Evolutionary conservation across 2,888 invertebrate genomes (phyloP).

Genomic region (Cephus pygmeus): DNA sequence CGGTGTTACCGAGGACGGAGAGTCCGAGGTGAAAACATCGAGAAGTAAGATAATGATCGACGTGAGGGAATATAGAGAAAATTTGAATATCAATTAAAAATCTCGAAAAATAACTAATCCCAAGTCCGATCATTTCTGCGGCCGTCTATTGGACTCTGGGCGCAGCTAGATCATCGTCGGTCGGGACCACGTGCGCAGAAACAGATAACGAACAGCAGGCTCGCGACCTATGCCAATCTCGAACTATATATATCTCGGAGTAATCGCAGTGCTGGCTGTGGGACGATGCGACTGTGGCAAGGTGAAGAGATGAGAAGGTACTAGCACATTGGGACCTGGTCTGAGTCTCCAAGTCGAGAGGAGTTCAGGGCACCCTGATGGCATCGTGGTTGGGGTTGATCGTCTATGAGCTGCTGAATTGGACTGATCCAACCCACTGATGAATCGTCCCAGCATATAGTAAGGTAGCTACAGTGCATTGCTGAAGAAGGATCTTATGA

Average conservation of each 20-base stretch:
- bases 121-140: background rate
- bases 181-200: slow-evolving; percentile 54
- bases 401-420: background rate
- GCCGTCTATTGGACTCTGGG: background rate
- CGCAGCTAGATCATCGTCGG: slow-evolving; percentile 15
- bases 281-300: background rate
- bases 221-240: slow-evolving; percentile 62
- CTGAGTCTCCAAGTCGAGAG: background rate
- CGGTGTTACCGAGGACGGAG: background rate
- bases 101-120: background rate
- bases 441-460: background rate
- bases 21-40: background rate
- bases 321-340: background rate
- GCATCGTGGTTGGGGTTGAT: no score
- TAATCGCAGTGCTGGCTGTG: slow-evolving; percentile 41
- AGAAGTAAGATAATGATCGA: background rate
- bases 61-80: background rate
- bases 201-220: slow-evolving; percentile 49
- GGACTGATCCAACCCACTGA: background rate
- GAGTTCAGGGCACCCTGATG: no score
- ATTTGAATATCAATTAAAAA: background rate
- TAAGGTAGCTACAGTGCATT: background rate
- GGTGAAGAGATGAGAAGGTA: background rate
- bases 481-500: background rate
- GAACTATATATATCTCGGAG: slow-evolving; percentile 57